Evolutionary conservation across 2,797 vertebrate genomes (phyloP).

Genomic region (Squalus acanthias): DNA sequence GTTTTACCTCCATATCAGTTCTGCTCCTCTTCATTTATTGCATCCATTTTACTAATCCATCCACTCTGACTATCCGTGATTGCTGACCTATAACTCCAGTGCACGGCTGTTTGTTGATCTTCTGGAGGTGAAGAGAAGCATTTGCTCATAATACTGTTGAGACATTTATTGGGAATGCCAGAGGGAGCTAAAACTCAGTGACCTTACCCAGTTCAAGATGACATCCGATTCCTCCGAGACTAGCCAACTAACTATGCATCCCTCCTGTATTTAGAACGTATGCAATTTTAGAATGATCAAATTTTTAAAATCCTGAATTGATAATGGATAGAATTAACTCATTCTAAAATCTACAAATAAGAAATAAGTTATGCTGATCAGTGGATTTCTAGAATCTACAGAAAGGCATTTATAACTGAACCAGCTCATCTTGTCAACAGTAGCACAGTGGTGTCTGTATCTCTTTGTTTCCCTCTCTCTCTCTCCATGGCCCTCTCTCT

Average conservation of each 20-base stretch:
- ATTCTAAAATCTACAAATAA: background rate
- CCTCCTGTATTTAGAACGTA: background rate
- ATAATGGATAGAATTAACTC: background rate
- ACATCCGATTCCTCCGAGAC: background rate
- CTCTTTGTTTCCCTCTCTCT: background rate
- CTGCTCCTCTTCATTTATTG: background rate
- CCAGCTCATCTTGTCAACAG: background rate
- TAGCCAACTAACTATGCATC: background rate
- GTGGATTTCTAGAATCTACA: background rate
- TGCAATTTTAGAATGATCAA: no score
- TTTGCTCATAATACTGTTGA: background rate
- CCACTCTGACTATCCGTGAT: background rate
- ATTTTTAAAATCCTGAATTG: no score
- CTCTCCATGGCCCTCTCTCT: no score
- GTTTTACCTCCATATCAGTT: background rate
- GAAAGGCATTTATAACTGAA: background rate
- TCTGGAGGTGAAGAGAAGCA: background rate
- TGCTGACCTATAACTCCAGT: background rate
- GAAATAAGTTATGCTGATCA: background rate
- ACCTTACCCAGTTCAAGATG: background rate
- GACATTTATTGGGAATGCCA: background rate
- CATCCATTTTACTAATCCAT: background rate
- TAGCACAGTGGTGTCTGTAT: background rate
- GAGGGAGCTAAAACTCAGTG: background rate
- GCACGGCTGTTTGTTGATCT: background rate